Percentiles rank a stretch among this genome's conserved stretches.
These are phyloP conservation scores for Trematocara macrostoma DNA, from an alignment of 2,113 vertebrate genomes.

Conservation along the genomic window DNA sequence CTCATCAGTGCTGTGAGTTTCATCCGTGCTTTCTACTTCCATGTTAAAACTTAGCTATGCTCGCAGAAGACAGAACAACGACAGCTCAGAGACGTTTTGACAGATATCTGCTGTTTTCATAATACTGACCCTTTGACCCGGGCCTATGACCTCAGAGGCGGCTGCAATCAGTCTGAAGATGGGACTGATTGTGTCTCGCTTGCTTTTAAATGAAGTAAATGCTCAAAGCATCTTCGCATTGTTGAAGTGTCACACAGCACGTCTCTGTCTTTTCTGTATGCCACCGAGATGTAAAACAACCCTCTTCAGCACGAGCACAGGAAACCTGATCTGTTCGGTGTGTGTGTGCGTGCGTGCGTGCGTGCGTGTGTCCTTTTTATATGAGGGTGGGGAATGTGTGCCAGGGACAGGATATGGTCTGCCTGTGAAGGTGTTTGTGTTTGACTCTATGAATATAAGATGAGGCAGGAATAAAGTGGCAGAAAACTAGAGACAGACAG, in stretches of 20 bases:
- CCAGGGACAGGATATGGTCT: background rate
- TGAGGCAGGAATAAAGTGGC: background rate
- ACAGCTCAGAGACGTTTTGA: background rate
- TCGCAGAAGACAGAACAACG: background rate
- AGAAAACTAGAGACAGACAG: background rate
- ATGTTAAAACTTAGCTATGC: background rate
- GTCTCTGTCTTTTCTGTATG: slow-evolving; percentile 27
- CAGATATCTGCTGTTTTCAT: background rate
- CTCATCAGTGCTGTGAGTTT: background rate
- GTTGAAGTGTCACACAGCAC: slow-evolving; percentile 1
- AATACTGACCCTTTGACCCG: slow-evolving; percentile 2
- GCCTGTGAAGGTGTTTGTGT: background rate
- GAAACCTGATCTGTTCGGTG: slow-evolving; percentile 25
- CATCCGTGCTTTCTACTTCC: background rate
- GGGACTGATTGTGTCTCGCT: slow-evolving; percentile 8
- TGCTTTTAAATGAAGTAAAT: slow-evolving; percentile 24
- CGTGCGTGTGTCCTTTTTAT: background rate
- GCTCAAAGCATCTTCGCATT: slow-evolving; percentile 16
- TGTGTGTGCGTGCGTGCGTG: background rate
- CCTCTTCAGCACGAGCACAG: slow-evolving; percentile 1
- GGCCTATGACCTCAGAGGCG: background rate
- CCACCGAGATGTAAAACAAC: slow-evolving; percentile 36
- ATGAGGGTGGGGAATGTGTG: background rate
- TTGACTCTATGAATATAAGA: slow-evolving; percentile 24
- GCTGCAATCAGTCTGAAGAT: background rate